These are phyloP conservation scores for Casuarius casuarius DNA, from an alignment of 2,113 vertebrate genomes.

Conservation along the genomic window DNA sequence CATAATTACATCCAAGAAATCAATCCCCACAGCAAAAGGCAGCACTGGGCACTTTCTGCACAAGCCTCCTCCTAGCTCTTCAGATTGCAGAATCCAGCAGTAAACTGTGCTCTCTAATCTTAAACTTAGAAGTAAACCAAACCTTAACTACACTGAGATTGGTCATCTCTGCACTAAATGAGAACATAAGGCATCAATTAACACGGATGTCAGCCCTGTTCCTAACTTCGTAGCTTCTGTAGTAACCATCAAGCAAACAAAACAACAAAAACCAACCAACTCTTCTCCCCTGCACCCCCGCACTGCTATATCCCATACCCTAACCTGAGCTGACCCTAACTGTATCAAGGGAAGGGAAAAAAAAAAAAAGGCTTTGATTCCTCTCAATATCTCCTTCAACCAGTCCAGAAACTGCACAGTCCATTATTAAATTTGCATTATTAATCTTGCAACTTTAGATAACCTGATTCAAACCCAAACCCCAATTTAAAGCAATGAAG, in stretches of 20 bases:
- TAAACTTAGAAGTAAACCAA: neutral
- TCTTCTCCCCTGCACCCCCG: neutral
- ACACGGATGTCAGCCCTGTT: neutral
- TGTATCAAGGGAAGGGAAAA: neutral
- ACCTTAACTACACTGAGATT: neutral
- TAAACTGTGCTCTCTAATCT: neutral
- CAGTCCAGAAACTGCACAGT: neutral
- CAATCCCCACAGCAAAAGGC: neutral
- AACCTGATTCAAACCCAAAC: neutral
- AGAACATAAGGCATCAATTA: neutral
- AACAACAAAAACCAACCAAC: neutral
- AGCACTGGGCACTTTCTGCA: neutral
- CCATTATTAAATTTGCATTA: neutral
- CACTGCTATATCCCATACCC: neutral
- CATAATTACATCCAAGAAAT: neutral
- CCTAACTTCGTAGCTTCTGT: neutral
- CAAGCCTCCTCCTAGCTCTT: neutral
- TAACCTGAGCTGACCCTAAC: neutral
- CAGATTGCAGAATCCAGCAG: neutral
- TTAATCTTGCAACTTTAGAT: neutral
- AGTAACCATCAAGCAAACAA: neutral
- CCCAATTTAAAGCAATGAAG: neutral
- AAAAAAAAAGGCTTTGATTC: neutral
- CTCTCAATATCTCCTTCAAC: neutral
- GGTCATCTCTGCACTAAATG: neutral